Evolutionary conservation across 2,888 invertebrate genomes (phyloP), one percentile per base, ranked within the genome.

Genomic region (Harpagoxenus sublaevis): DNA sequence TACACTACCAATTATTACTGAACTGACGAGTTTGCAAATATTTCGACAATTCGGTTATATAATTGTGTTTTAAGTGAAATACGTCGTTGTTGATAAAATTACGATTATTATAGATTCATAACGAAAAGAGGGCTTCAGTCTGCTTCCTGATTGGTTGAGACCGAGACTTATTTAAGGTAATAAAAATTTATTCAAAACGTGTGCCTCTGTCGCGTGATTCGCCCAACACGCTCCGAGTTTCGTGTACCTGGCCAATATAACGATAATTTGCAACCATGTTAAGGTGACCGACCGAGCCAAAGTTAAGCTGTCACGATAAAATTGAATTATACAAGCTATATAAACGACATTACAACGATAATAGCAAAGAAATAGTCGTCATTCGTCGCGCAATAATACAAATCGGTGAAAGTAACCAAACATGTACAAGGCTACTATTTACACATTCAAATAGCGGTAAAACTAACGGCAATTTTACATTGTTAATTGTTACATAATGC

Each of bases 171-270:
- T n/a, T 62, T 39, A 18, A 42, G n/a, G 10, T 53, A 35, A 71
- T 60, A 71, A 79, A 75, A 74, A 83, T 86, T 86, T 18, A 74
- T 83, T 63, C 23, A n/a, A 28, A 55, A 18, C 35, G 28, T 28
- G 42, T 63, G n/a, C 35, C 31, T 48, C 35, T 55, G 28, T 45
- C 15, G 51, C 48, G 60, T 62, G 51, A 68, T 73, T 79, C 78
- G 12, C 31, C 48, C 53, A 18, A 74, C 57, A 39, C 31, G 31
- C 6, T 65, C 9, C 62, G 68, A 65, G 31, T 63, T 84, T 75
- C 62, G 48, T 73, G 71, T 48, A 15, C 68, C 57, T 62, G 62
- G 51, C 48, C 70, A 48, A 5, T 6, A 42, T 23, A 60, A 82
- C 35, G 73, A 83, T 65, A 83, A 83, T 73, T 79, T 60, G 42